phyloP scores from a whole-genome alignment of 2,888 invertebrate species.

The Monopis laevigella region DNA sequence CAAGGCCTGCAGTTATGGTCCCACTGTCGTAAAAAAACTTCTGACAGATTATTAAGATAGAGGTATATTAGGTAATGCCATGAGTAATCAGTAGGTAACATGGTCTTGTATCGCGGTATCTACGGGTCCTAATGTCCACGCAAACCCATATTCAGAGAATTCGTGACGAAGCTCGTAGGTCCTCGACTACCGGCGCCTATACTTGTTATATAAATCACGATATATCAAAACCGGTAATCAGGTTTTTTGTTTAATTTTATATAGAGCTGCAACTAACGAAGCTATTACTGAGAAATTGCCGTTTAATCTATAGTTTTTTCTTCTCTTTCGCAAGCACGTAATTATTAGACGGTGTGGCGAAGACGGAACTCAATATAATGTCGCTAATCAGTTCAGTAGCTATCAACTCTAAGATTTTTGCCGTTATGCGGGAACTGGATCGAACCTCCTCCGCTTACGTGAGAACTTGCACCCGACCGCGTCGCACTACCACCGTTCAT shows the following conservation, averaged over 20 bases:
- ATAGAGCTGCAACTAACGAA: too few relatives aligned
- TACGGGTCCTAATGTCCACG: not conserved
- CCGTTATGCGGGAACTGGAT: constrained; percentile 40
- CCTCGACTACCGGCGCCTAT: constrained; percentile 2
- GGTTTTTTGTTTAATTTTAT: too few relatives aligned
- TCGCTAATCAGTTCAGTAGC: constrained; percentile 8
- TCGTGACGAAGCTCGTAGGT: constrained; percentile 4
- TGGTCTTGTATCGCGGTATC: not conserved
- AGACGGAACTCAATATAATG: not conserved
- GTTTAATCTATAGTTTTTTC: too few relatives aligned
- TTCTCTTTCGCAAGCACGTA: not conserved
- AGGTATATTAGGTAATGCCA: constrained; percentile 6
- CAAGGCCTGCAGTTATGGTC: too few relatives aligned
- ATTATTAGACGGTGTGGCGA: not conserved
- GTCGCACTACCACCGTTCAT: constrained; percentile 8
- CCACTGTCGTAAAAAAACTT: too few relatives aligned
- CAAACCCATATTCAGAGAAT: constrained; percentile 5
- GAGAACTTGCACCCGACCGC: constrained; percentile 46
- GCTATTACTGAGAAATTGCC: too few relatives aligned
- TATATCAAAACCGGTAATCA: too few relatives aligned
- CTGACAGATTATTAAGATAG: constrained; percentile 5
- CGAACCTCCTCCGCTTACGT: constrained; percentile 31
- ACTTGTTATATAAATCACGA: constrained; percentile 5
- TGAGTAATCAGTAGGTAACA: not conserved
- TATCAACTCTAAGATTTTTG: not conserved